Evolutionary conservation across 1,140 invertebrate genomes (phyloP).

Genomic region (Tribolium madens): DNA sequence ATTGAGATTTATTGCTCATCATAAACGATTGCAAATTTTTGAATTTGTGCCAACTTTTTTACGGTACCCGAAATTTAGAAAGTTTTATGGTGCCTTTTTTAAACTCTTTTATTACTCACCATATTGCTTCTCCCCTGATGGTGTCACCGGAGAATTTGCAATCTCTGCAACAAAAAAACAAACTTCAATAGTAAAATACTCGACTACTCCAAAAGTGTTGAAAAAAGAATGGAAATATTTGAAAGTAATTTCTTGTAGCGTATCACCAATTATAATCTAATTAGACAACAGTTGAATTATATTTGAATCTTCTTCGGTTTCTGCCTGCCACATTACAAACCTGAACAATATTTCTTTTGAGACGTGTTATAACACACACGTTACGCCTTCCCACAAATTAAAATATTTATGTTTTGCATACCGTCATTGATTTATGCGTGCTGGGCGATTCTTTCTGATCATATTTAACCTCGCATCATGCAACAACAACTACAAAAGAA

Average conservation of each 20-base stretch:
- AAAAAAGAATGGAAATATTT: not conserved
- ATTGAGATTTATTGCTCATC: conserved; percentile 48
- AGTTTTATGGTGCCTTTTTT: conserved; percentile 15
- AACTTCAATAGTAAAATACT: not conserved
- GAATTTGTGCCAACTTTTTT: no score
- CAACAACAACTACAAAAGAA: conserved; percentile 1
- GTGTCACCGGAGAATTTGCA: conserved; percentile 50
- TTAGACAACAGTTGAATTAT: conserved; percentile 46
- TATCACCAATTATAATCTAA: conserved; percentile 53
- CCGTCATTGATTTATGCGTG: conserved; percentile 41
- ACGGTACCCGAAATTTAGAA: conserved; percentile 34
- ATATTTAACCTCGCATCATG: conserved; percentile 35
- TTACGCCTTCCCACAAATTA: conserved; percentile 52
- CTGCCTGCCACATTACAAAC: conserved; percentile 46
- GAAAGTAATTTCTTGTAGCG: conserved; percentile 36
- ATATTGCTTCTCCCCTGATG: conserved; percentile 53
- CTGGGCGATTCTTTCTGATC: conserved; percentile 28
- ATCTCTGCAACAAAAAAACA: conserved; percentile 55
- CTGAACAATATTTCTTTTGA: conserved; percentile 56
- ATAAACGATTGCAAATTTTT: conserved; percentile 30
- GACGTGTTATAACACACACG: conserved; percentile 54
- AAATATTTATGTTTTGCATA: conserved; percentile 49
- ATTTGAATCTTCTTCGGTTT: conserved; percentile 44
- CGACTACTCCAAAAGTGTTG: not conserved
- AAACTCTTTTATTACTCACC: conserved; percentile 51